phyloP scores from a whole-genome alignment of 2,113 vertebrate genomes.

The Melospiza georgiana region DNA sequence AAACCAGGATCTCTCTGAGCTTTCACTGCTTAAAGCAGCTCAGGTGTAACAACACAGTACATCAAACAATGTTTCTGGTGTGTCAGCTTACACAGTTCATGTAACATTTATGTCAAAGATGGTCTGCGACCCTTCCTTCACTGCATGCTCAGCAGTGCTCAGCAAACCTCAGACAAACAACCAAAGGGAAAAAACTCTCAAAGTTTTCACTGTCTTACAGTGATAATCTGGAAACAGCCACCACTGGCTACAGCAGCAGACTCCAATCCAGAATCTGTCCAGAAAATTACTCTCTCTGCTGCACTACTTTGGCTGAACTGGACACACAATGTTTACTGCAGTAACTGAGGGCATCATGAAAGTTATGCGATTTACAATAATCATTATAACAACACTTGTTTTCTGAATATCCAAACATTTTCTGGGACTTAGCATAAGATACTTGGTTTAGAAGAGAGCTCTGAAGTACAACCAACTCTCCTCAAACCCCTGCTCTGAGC shows the following conservation, averaged over 20 bases:
- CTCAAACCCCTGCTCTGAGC: background rate
- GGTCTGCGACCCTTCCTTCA: background rate
- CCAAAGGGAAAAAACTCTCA: background rate
- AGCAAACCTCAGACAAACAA: background rate
- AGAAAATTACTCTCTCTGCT: background rate
- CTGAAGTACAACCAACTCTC: background rate
- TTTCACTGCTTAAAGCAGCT: background rate
- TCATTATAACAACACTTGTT: background rate
- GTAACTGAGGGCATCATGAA: background rate
- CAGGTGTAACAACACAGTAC: background rate
- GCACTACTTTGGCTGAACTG: background rate
- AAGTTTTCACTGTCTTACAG: background rate
- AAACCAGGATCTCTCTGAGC: background rate
- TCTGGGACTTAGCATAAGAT: background rate
- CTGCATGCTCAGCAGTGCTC: background rate
- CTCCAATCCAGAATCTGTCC: background rate
- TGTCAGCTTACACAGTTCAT: background rate
- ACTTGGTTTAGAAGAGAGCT: background rate
- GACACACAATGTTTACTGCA: background rate
- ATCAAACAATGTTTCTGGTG: background rate
- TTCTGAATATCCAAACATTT: background rate
- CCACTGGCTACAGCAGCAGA: background rate
- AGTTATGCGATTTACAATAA: accelerated
- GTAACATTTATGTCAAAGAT: background rate
- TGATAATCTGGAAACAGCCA: background rate